phyloP scores from a whole-genome alignment of 2,888 invertebrate species.

The Elysia crispata region DNA sequence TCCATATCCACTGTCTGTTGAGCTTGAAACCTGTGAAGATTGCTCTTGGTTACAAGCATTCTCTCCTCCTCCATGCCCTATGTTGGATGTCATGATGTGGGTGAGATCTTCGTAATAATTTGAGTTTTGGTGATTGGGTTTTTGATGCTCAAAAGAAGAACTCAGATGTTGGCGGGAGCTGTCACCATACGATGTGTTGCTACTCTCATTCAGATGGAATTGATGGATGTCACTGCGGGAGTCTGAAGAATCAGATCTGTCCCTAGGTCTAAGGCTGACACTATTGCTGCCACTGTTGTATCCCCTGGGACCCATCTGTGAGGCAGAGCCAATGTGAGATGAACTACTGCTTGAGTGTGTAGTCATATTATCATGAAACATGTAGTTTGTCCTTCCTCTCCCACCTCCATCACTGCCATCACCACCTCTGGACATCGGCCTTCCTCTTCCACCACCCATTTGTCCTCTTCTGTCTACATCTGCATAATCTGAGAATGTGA shows the following conservation, averaged over 20 bases:
- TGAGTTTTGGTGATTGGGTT: too few species aligned
- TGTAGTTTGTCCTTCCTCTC: too few species aligned
- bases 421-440: background rate
- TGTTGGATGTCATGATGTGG: background rate
- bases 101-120: slow-evolving; percentile 29
- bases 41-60: slow-evolving; percentile 59
- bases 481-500: slow-evolving; percentile 42
- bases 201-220: slow-evolving; percentile 15
- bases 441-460: background rate
- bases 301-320: slow-evolving; percentile 27
- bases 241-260: slow-evolving; percentile 44
- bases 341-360: slow-evolving; percentile 44
- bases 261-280: background rate
- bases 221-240: slow-evolving; percentile 39
- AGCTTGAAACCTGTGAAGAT: slow-evolving; percentile 74
- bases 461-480: slow-evolving; percentile 33
- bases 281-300: background rate
- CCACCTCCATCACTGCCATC: background rate
- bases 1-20: slow-evolving; percentile 75
- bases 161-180: slow-evolving; percentile 10
- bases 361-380: slow-evolving; percentile 34
- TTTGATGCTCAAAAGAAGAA: background rate
- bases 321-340: slow-evolving; percentile 47
- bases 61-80: too few species aligned
- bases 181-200: slow-evolving; percentile 2